Evolutionary conservation across 1,140 invertebrate species (phyloP), one percentile per base, ranked within the genome.

Genomic region (Adoxophyes honmai): DNA sequence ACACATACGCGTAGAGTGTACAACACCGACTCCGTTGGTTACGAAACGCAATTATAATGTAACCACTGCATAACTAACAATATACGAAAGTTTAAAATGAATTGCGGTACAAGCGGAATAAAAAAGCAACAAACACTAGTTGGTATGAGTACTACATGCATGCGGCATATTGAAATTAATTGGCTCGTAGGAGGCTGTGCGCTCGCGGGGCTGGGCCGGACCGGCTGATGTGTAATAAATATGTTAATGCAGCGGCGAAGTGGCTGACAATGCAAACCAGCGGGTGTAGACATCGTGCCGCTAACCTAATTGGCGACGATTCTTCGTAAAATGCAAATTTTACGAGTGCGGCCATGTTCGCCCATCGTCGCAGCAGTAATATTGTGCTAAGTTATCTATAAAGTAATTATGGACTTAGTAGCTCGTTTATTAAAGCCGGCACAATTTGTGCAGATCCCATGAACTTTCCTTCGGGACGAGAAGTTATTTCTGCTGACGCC

Each of bases 251-350:
- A 66, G 39, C 57, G 55, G 55, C 55, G 60, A 62, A 70, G 59
- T 63, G 56, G 57, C 55, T 39, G 65, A 48, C 28, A 36, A 34
- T 38, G 37, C 52, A 57, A 35, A 18, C 57, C 42, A 37, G 37
- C 36, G 58, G n/a, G 14, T 53, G 57, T 58, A 71, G 66, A 78
- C 71, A 67, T 54, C 69, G 72, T 63, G 71, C 74, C 68, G 73
- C 70, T 85, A 80, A 85, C 80, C 80, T 83, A 82, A 82, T 82
- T 85, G 81, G 79, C 81, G 67, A 44, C 69, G 74, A 67, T 68
- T 70, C 68, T 55, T 66, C 18, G 64, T 36, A 66, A 78, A 78
- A 81, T 85, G 80, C 66, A 75, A 85, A 85, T 85, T 77, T 83
- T 78, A 81, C 73, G 60, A 58, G 51, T 44, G 54, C 53, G 10